Conservation (phyloP, 2,888 invertebrate species). For the Loripinus fragilis region DNA sequence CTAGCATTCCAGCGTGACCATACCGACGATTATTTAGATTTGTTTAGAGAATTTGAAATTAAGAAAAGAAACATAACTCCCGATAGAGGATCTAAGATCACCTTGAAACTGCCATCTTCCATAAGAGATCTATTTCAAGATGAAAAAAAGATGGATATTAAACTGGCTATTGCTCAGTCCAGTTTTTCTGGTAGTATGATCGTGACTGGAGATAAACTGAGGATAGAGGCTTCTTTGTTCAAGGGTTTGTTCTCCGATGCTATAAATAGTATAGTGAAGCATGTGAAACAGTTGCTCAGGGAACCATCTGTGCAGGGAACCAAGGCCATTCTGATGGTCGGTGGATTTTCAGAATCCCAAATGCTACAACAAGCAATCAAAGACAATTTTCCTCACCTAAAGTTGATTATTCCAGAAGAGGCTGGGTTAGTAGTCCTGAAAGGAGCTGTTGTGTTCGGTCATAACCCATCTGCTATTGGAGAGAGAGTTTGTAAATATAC, state of each 20-base stretch:
- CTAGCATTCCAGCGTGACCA: conserved; percentile 19
- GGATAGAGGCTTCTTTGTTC: conserved; percentile 13
- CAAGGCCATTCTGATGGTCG: conserved; percentile 31
- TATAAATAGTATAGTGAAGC: conserved; percentile 18
- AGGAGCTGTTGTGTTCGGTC: conserved; percentile 42
- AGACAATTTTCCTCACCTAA: conserved; percentile 16
- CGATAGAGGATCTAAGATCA: conserved; percentile 9
- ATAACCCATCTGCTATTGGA: conserved; percentile 20
- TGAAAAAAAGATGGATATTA: conserved; percentile 9
- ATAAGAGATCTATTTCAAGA: conserved; percentile 27
- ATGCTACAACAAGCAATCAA: conserved; percentile 34
- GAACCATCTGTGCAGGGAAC: conserved; percentile 9
- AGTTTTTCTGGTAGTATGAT: conserved; percentile 15
- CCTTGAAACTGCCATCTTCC: conserved; percentile 19
- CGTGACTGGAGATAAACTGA: conserved; percentile 25
- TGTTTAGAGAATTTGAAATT: conserved; percentile 44
- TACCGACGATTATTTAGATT: conserved; percentile 33
- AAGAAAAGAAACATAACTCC: conserved; percentile 40
- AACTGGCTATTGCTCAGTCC: conserved; percentile 15
- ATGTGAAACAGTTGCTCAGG: conserved; percentile 19
- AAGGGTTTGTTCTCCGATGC: conserved; percentile 34
- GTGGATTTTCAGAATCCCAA: conserved; percentile 42
- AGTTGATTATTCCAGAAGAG: conserved; percentile 30
- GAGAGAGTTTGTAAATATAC: conserved; percentile 36
- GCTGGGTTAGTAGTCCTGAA: conserved; percentile 39